These are phyloP conservation scores for Pegoplata infirma DNA, from an alignment of 2,888 invertebrate genomes.

Conservation along the genomic window DNA sequence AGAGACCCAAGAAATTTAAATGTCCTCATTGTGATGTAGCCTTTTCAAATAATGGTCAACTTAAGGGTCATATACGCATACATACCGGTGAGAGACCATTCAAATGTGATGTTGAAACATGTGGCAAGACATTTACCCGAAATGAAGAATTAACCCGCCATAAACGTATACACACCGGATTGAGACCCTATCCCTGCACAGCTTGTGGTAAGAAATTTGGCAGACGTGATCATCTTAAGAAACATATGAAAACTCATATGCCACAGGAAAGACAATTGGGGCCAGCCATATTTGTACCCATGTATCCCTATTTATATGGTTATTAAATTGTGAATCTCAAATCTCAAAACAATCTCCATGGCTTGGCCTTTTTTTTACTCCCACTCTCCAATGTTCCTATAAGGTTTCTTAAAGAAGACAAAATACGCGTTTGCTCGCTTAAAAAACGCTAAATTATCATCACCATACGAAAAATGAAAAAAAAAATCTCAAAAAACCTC, in stretches of 20 bases:
- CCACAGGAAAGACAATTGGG: slow-evolving; percentile 82
- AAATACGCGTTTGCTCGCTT: slow-evolving; percentile 51
- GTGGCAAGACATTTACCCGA: slow-evolving; percentile 93
- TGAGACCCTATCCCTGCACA: slow-evolving; percentile 90
- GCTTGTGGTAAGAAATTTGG: slow-evolving; percentile 96
- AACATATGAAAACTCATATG: slow-evolving; percentile 92
- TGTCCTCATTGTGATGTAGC: slow-evolving; percentile 94
- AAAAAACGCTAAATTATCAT: slow-evolving; percentile 48
- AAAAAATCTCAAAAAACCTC: not conserved
- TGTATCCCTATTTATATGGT: slow-evolving; percentile 82
- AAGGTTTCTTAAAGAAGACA: slow-evolving; percentile 28
- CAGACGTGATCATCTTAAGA: slow-evolving; percentile 95
- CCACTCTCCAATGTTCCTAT: slow-evolving; percentile 24
- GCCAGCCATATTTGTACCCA: slow-evolving; percentile 82
- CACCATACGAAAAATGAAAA: too few relatives aligned
- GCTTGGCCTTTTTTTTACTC: slow-evolving; percentile 7
- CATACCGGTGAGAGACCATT: slow-evolving; percentile 94
- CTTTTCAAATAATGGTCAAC: slow-evolving; percentile 95
- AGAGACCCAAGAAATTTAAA: slow-evolving; percentile 93
- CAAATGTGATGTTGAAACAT: slow-evolving; percentile 90
- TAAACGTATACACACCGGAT: slow-evolving; percentile 91
- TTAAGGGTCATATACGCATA: slow-evolving; percentile 93
- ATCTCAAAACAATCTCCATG: slow-evolving; percentile 60
- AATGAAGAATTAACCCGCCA: slow-evolving; percentile 96
- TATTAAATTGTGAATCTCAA: slow-evolving; percentile 76